Percentiles rank a stretch among this genome's conserved stretches.
Conservation (phyloP, 2,888 invertebrate species). For the Aspidiotus rigidus region DNA sequence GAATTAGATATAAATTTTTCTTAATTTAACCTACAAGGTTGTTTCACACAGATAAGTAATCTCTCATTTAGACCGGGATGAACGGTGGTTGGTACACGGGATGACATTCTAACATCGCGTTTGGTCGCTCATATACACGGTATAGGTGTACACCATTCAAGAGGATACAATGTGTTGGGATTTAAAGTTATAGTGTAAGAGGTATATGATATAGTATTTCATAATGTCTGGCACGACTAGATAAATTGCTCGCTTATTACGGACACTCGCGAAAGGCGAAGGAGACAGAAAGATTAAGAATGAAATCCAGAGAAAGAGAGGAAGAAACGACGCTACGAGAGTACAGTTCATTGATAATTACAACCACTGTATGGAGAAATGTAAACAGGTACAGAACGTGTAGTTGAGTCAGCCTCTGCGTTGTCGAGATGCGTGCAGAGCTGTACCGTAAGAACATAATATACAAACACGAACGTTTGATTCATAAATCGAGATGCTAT, state of each 20-base stretch:
- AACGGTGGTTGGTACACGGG: too few relatives aligned
- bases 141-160: too few relatives aligned
- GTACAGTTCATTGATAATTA: slow-evolving; percentile 2
- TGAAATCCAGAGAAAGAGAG: not conserved
- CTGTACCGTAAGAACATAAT: not conserved
- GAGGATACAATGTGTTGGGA: too few relatives aligned
- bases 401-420: not conserved
- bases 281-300: slow-evolving; percentile 1
- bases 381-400: not conserved
- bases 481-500: slow-evolving; percentile 3
- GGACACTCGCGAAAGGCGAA: not conserved
- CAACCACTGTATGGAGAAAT: not conserved
- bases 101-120: too few relatives aligned
- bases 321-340: not conserved
- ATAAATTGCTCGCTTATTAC: slow-evolving; percentile 4
- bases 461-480: not conserved
- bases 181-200: too few relatives aligned
- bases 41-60: slow-evolving; percentile 26
- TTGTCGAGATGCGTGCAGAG: not conserved
- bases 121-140: too few relatives aligned
- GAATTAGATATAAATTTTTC: slow-evolving; percentile 27
- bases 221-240: slow-evolving; percentile 1
- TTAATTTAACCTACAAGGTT: slow-evolving; percentile 25
- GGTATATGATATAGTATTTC: not conserved
- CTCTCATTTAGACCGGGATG: slow-evolving; percentile 9